Percentiles rank a stretch among this genome's conserved stretches.
Conservation (phyloP, 2,113 vertebrate genomes). For the Rutilus rutilus region DNA sequence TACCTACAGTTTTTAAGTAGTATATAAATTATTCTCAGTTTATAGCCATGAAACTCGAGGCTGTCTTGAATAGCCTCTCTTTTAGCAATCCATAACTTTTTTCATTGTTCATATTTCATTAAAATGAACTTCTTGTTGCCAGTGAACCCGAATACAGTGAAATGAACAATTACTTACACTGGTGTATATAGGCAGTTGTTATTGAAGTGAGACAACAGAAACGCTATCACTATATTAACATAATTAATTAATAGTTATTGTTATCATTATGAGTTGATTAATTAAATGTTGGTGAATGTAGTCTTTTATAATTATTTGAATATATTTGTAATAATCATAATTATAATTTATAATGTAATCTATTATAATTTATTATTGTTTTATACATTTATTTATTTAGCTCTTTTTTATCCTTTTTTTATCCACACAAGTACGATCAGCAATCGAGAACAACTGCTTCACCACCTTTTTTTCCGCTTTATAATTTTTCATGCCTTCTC, state of each 20-base stretch:
- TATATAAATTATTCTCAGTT: background rate
- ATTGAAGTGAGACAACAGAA: background rate
- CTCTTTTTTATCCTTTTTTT: background rate
- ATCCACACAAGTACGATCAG: background rate
- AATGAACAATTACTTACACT: background rate
- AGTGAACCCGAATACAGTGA: background rate
- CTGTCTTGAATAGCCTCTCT: background rate
- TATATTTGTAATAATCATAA: background rate
- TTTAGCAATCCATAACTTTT: background rate
- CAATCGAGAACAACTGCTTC: background rate
- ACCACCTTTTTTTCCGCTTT: background rate
- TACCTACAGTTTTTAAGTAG: slow-evolving; percentile 6
- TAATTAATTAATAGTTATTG: background rate
- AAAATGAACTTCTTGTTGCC: background rate
- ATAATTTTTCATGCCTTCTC: background rate
- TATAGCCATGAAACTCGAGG: background rate
- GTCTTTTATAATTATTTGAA: background rate
- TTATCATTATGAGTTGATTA: background rate
- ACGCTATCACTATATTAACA: background rate
- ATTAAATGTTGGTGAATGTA: background rate
- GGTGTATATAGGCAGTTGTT: background rate
- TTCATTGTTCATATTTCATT: background rate
- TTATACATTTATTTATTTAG: background rate
- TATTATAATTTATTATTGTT: background rate
- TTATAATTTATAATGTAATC: background rate